Evolutionary conservation across 2,113 vertebrate species (phyloP).

Genomic region (Sisor rabdophorus): DNA sequence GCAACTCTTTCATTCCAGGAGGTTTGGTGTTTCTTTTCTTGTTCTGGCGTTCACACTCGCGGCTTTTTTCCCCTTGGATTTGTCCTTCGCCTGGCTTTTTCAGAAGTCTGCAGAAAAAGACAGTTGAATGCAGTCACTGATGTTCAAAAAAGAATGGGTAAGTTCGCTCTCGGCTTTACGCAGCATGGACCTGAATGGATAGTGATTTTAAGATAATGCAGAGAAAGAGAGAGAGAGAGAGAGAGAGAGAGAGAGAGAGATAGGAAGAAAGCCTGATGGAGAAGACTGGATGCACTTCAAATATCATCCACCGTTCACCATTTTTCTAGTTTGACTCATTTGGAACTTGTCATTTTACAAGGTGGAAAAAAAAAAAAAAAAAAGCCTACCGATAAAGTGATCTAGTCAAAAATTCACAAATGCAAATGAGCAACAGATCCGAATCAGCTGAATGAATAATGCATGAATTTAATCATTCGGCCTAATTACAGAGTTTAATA

Average conservation of each 20-base stretch:
- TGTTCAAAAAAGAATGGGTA: conserved; percentile 99
- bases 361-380: neutral
- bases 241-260: too few relatives aligned
- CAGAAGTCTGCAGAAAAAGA: conserved; percentile 85
- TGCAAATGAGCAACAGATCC: neutral
- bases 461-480: neutral
- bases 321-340: conserved; percentile 31
- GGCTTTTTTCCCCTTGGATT: conserved; percentile 83
- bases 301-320: conserved; percentile 40
- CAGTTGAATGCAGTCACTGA: conserved; percentile 99
- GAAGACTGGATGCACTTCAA: conserved; percentile 62
- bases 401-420: neutral
- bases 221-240: too few relatives aligned
- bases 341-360: conserved; percentile 16
- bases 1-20: conserved; percentile 69
- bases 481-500: neutral
- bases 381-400: neutral
- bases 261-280: conserved; percentile 42
- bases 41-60: conserved; percentile 78
- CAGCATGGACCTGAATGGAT: conserved; percentile 63
- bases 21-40: conserved; percentile 67
- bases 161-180: conserved; percentile 79
- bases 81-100: conserved; percentile 86
- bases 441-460: neutral
- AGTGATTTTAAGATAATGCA: conserved; percentile 32